These are phyloP conservation scores for Dasysyrphus tricinctus DNA, from an alignment of 2,888 invertebrate genomes.

Conservation along the genomic window DNA sequence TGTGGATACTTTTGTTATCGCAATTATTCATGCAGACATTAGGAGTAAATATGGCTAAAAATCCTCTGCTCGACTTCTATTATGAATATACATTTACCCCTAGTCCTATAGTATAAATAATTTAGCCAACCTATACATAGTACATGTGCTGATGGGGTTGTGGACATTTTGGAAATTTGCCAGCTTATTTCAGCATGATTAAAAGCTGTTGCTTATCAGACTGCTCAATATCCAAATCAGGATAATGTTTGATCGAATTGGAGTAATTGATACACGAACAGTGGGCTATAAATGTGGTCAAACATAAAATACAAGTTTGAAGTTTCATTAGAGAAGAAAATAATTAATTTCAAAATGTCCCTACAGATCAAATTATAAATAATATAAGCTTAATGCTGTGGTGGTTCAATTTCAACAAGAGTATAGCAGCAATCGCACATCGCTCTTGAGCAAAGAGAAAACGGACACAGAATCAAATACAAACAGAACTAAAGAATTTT, in stretches of 20 bases:
- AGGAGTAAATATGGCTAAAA: constrained; percentile 23
- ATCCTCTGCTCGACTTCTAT: constrained; percentile 6
- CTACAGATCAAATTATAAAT: constrained; percentile 41
- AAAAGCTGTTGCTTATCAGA: constrained; percentile 54
- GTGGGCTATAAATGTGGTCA: not conserved
- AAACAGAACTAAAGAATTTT: constrained; percentile 58
- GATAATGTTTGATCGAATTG: constrained; percentile 58
- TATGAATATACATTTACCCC: not conserved
- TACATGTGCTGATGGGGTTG: not conserved
- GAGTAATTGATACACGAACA: constrained; percentile 49
- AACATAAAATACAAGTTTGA: not conserved
- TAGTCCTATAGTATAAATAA: not conserved
- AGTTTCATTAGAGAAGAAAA: constrained; percentile 23
- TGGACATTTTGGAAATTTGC: constrained; percentile 54
- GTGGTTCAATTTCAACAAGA: constrained; percentile 12
- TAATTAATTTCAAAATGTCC: constrained; percentile 65
- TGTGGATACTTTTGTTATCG: constrained; percentile 51
- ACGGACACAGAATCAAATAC: constrained; percentile 12
- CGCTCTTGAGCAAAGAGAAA: not conserved
- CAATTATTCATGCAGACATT: constrained; percentile 61
- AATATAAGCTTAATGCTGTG: constrained; percentile 19
- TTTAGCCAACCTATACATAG: not conserved
- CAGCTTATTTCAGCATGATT: constrained; percentile 56
- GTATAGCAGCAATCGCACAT: not conserved
- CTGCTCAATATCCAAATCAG: not conserved